Conservation (phyloP, 2,888 invertebrate species). For the Stramonita haemastoma region DNA sequence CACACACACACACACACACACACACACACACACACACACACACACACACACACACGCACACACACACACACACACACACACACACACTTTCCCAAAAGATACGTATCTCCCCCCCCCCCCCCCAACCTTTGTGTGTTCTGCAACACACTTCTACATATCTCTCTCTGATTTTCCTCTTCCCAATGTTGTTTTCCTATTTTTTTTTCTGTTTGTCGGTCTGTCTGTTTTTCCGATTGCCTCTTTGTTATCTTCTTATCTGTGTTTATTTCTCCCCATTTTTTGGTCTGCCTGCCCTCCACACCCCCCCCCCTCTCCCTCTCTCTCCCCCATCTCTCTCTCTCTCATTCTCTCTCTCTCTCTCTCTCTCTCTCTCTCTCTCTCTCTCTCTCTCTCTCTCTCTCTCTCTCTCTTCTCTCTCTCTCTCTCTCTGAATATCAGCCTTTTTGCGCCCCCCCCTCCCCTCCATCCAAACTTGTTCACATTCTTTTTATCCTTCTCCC, state of each 20-base stretch:
- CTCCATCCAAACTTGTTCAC: too few species aligned
- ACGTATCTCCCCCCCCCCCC: too few species aligned
- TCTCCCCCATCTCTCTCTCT: background rate
- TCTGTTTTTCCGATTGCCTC: too few species aligned
- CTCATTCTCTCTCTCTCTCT: background rate
- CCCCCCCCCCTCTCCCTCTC: background rate
- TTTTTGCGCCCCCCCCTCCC: too few species aligned
- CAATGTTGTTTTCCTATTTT: too few species aligned
- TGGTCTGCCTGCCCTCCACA: too few species aligned
- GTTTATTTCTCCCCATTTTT: background rate
- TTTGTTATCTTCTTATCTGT: background rate
- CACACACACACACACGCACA: background rate
- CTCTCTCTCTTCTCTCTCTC: background rate
- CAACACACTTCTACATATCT: background rate
- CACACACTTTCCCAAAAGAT: background rate
- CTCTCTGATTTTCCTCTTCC: background rate
- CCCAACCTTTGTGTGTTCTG: background rate
- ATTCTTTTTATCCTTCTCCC: too few species aligned
- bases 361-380: conserved; percentile 1
- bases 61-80: conserved; percentile 3
- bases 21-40: background rate
- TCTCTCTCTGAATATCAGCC: too few species aligned
- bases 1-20: conserved; percentile 1
- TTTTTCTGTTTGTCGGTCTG: too few species aligned
- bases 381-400: conserved; percentile 12